Base-by-base conservation (phyloP, 1,140 invertebrate genomes). In the Drosophila murphyi region DNA sequence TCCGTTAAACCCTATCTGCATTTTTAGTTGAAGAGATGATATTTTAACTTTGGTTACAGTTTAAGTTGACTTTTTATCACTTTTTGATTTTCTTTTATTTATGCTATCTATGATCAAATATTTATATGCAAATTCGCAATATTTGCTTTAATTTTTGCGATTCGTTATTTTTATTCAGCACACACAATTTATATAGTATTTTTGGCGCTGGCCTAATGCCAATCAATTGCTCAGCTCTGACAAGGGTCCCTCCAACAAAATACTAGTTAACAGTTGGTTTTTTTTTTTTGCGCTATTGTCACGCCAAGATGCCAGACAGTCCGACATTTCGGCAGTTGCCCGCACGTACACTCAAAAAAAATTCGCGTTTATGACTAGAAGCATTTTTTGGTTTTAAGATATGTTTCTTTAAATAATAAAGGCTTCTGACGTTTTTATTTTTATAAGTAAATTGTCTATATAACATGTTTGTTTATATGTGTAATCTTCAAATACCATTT, bases 141-240 rank as follows among this genome's bases (percentile, higher is more conserved):
- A 41, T 63, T 62, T 72, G 34, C 59, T 41, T 71, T 71, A 79
- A 71, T 64, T 72, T 69, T 54, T 12, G 10, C 37, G 20, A 55
- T 48, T 67, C 35, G 43, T 60, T 37, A 43, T 56, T 55, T 54
- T 8, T 73, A 80, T 86, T 77, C 78, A 29, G 47, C n/a, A 12
- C 82, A 85, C 82, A 86, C 47, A 63, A 57, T 35, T 45, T 55
- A 61, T 51, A 67, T 64, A 7, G 35, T 7, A 37, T 37, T 37
- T 37, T 59, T 37, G 56, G 34, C 41, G 43, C 8, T 67, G 31
- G 52, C 34, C 80, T 60, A 75, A 80, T 89, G 85, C 77, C 83
- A 89, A 89, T 88, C 83, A 89, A 80, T 83, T 77, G 50, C 43
- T 35, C 43, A 3, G 34, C 12, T 29, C 56, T 73, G 72, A 87